Percentiles rank a stretch among this genome's conserved stretches.
Conservation (phyloP, 1,140 invertebrate genomes). For the Lepidurus packardi region DNA sequence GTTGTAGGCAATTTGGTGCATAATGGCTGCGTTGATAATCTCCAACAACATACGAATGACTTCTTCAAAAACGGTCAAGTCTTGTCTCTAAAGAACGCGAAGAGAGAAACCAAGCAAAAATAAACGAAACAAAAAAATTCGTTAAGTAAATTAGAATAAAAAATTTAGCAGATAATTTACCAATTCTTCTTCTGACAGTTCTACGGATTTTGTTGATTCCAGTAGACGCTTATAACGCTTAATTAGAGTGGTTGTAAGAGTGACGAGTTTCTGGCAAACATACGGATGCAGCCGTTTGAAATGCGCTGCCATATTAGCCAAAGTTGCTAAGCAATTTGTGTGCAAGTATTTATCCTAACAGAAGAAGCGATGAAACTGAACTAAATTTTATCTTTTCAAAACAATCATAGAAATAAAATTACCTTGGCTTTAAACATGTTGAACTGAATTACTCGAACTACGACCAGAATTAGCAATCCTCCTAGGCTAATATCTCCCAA, state of each 20-base stretch:
- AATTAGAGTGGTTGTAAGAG: conserved; percentile 78
- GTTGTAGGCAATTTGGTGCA: conserved; percentile 81
- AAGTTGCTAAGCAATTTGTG: conserved; percentile 91
- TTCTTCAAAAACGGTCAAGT: conserved; percentile 92
- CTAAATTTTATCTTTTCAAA: background rate
- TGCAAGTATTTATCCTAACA: conserved; percentile 86
- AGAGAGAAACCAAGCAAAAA: background rate
- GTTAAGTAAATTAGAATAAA: background rate
- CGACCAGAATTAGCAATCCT: conserved; percentile 89
- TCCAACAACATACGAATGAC: conserved; percentile 92
- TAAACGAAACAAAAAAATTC: background rate
- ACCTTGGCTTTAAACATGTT: conserved; percentile 94
- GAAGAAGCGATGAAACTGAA: conserved; percentile 31
- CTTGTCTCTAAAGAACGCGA: conserved; percentile 56
- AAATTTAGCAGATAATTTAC: background rate
- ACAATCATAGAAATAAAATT: conserved; percentile 40
- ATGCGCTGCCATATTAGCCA: conserved; percentile 96
- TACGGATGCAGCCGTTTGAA: conserved; percentile 91
- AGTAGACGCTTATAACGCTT: conserved; percentile 57
- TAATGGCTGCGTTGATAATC: conserved; percentile 89
- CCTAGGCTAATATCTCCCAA: conserved; percentile 90
- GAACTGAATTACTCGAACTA: conserved; percentile 93
- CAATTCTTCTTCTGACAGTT: conserved; percentile 14
- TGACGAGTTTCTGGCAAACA: conserved; percentile 87
- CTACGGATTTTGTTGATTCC: background rate